Evolutionary conservation across 2,888 invertebrate genomes (phyloP).

Genomic region (Nasonovia ribisnigri): DNA sequence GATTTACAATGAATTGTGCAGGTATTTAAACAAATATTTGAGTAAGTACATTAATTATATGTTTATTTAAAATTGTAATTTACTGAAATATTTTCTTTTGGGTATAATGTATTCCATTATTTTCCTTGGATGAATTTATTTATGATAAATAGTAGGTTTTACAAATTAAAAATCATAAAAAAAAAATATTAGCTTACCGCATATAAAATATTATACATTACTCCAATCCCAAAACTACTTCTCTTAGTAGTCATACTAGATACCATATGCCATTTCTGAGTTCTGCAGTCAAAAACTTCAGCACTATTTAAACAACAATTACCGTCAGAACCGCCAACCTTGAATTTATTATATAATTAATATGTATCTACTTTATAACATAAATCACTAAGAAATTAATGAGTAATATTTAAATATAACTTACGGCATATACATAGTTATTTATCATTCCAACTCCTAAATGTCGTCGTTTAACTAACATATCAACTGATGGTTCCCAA

Average conservation of each 20-base stretch:
- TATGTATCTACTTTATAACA: too few species aligned
- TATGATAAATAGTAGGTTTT: too few species aligned
- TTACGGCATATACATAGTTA: conserved; percentile 87
- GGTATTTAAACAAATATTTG: too few species aligned
- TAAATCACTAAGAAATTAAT: neutral
- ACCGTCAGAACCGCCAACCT: conserved; percentile 91
- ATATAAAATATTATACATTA: conserved; percentile 81
- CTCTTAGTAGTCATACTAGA: conserved; percentile 90
- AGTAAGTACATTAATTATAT: too few species aligned
- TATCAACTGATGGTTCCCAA: conserved; percentile 88
- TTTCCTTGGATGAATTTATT: too few species aligned
- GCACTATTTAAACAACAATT: conserved; percentile 91
- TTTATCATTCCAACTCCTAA: conserved; percentile 93
- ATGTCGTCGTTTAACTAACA: conserved; percentile 93
- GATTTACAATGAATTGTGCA: too few species aligned
- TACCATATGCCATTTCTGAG: conserved; percentile 83
- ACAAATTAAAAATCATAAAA: conserved; percentile 9
- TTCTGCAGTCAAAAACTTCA: conserved; percentile 87
- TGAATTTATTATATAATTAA: conserved; percentile 45
- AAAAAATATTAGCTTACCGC: conserved; percentile 74
- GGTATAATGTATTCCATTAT: too few species aligned
- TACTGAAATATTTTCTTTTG: too few species aligned
- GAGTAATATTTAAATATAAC: conserved; percentile 67
- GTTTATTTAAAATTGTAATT: too few species aligned
- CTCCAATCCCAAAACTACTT: conserved; percentile 93